Evolutionary conservation across 1,140 invertebrate genomes (phyloP), one percentile per base, ranked within the genome.

Genomic region (Brachionus paranguensis): DNA sequence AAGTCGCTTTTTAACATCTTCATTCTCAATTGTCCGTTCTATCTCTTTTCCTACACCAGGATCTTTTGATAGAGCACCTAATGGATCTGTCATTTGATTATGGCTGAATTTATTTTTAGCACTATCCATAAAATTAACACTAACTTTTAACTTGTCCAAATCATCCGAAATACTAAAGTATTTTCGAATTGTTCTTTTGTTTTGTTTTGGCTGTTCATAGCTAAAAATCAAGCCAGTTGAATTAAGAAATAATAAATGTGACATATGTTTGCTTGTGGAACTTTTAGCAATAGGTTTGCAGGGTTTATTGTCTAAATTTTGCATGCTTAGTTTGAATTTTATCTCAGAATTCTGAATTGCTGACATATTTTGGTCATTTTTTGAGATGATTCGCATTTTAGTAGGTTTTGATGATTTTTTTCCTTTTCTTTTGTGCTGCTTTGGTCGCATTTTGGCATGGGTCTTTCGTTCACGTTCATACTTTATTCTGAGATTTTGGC

Each of bases 1-100:
- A 37, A 81, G 60, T 37, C 50, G 78, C 53, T 81, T 60, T 81
- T 47, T 64, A 12, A 33, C 41, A 43, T 64, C 78, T 37, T 76
- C 72, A 37, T 50, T 27, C 14, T 70, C 37, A 33, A 14, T 70
- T 14, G 14, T 27, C 12, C 29, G 11, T 53, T 53, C 14, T 1
- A 14, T 12, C 20, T 12, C 20, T 12, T 47, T 76, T 24, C 33
- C 50, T 50, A 53, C 20, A 17, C 17, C 10, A 41, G 10, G 17
- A 43, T 45, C 17, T 8, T 17, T 45, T 74, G 20, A 74, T 17
- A 45, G 37, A 24, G 70, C 70, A 17, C 41, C 37, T 45, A 45
- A 74, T 43, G 70, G 41, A 74, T 74, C 70, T 20, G 12, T 74
- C 33, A 41, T 33, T 33, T 33, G 17, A 70, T 27, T 8, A 6